Evolutionary conservation across 2,797 vertebrate genomes (phyloP), one percentile per base, ranked within the genome.

Genomic region (Coilia nasus): DNA sequence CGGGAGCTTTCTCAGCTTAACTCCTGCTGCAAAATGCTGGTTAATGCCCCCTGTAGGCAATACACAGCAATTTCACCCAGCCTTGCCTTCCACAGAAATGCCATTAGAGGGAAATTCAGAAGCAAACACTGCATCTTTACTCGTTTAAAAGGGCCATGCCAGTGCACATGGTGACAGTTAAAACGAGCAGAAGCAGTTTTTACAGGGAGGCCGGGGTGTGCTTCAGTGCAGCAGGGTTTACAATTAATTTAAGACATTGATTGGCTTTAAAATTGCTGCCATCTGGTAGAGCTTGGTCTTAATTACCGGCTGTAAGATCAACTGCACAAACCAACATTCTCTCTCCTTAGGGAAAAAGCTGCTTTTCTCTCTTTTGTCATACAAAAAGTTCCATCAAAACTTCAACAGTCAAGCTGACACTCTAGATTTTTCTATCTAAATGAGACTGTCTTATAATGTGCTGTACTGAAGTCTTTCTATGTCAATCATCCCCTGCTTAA

Each of bases 171-270:
- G 15, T 25, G 71, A 1, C 44, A 5, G 35, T 41, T 9, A 6
- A 44, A 44, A 44, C 9, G 6, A 44, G 35, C 35, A 75, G 28
- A 44, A 31, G 71, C 11, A 78, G 71, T 6, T 71, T 31, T 35
- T 19, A 21, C 15, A 9, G 19, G 31, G 19, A 21, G 71, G 31
- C 67, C 28, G 25, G 67, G 67, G 31, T 75, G 28, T 41, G 67
- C 31, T 78, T 78, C 71, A 41, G 41, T 44, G 71, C 71, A 71
- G 12, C 64, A 71, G 19, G 71, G 31, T 78, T 78, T 17, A 21
- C 71, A 78, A 78, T 78, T 44, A 78, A 78, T 78, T 41, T 41
- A 78, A 78, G 71, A 41, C 71, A 78, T 19, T 78, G 71, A 78
- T 21, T 78, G 71, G 71, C 71, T 78, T 78, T 44, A 78, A 78